phyloP scores from a whole-genome alignment of 92 coral and sea anemone species.

The Heliopora coerulea region DNA sequence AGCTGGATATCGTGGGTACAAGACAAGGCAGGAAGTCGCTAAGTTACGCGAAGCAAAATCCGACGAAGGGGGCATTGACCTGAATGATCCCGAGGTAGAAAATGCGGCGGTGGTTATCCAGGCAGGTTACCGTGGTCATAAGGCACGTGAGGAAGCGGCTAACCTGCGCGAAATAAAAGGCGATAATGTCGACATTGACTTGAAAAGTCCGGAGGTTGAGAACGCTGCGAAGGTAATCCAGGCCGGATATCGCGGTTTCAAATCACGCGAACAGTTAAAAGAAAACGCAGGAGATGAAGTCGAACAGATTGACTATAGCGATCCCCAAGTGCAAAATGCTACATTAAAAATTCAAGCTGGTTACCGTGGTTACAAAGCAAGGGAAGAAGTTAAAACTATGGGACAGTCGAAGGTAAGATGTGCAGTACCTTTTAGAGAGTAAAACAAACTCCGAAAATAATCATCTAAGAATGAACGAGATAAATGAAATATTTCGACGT shows the following conservation, averaged over 20 bases:
- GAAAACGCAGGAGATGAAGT: slow-evolving; percentile 28
- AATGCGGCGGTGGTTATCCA: slow-evolving; percentile 71
- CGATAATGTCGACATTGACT: slow-evolving; percentile 40
- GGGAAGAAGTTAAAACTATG: slow-evolving; percentile 43
- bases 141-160: slow-evolving; percentile 4
- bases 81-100: slow-evolving; percentile 34
- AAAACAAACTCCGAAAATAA: too few species aligned
- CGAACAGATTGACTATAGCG: slow-evolving; percentile 50
- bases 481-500: too few species aligned
- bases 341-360: slow-evolving; percentile 68
- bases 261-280: slow-evolving; percentile 52
- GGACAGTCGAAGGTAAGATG: neutral
- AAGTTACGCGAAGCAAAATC: slow-evolving; percentile 21
- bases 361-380: slow-evolving; percentile 66
- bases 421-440: too few species aligned
- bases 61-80: slow-evolving; percentile 25
- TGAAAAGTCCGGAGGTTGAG: slow-evolving; percentile 66
- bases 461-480: too few species aligned
- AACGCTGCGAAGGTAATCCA: slow-evolving; percentile 64
- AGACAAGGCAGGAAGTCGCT: slow-evolving; percentile 69
- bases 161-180: slow-evolving; percentile 6
- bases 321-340: slow-evolving; percentile 68
- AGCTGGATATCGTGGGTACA: slow-evolving; percentile 82
- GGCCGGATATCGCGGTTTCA: slow-evolving; percentile 68
- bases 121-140: slow-evolving; percentile 65